Percentiles rank a stretch among this genome's conserved stretches.
Evolutionary conservation across 1,140 invertebrate species (phyloP).

Genomic region (Lucilia sericata): DNA sequence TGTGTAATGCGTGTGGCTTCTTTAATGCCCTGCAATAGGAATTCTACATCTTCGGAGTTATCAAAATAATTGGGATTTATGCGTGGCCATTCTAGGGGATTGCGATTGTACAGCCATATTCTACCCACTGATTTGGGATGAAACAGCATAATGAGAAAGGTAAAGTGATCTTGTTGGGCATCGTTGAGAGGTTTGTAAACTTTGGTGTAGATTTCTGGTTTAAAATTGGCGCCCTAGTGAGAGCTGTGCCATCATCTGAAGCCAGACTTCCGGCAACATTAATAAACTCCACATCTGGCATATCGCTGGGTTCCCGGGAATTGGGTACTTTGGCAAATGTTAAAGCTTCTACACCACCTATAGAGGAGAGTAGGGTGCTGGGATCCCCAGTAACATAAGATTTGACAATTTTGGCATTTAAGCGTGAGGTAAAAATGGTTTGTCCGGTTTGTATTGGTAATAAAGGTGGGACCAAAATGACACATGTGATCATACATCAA

Average conservation of each 20-base stretch:
- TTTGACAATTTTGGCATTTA: too few species aligned
- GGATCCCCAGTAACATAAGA: too few species aligned
- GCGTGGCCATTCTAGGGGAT: slow-evolving; percentile 86
- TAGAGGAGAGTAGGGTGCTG: too few species aligned
- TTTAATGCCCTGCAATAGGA: slow-evolving; percentile 83
- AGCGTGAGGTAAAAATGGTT: too few species aligned
- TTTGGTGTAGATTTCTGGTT: slow-evolving; percentile 80
- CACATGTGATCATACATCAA: too few species aligned
- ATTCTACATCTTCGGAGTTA: slow-evolving; percentile 79
- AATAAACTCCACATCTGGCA: too few species aligned
- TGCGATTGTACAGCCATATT: slow-evolving; percentile 77
- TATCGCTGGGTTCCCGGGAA: too few species aligned
- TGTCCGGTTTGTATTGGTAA: too few species aligned
- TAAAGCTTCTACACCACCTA: too few species aligned
- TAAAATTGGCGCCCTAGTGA: slow-evolving; percentile 84
- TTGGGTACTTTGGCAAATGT: too few species aligned
- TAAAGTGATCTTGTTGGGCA: slow-evolving; percentile 82
- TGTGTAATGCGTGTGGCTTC: too few species aligned
- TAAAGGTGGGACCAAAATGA: too few species aligned
- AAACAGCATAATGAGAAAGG: slow-evolving; percentile 86
- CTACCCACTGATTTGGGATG: slow-evolving; percentile 84
- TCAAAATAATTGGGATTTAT: slow-evolving; percentile 92
- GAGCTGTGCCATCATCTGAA: slow-evolving; percentile 80
- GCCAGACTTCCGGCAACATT: slow-evolving; percentile 87
- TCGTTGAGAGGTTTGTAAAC: slow-evolving; percentile 79